Conservation (phyloP, 2,113 vertebrate genomes). For the Campylorhamphus procurvoides region DNA sequence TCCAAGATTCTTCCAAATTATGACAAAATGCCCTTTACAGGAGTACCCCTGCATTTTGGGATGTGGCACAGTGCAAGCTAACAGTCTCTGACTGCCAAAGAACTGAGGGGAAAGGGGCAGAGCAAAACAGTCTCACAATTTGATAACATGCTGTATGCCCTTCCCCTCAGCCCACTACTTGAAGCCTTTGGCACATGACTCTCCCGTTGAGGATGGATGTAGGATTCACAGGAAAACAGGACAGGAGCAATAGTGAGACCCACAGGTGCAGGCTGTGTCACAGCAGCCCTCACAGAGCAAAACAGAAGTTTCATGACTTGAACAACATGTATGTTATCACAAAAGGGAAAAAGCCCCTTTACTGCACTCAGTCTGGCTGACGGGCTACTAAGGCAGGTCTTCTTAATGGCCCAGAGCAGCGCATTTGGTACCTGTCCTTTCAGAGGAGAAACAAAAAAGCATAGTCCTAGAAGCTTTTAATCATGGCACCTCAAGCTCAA, state of each 20-base stretch:
- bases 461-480: background rate
- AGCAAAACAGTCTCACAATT: background rate
- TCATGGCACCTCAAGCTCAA: background rate
- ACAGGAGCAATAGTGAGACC: background rate
- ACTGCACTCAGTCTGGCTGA: accelerated
- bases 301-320: background rate
- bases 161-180: background rate
- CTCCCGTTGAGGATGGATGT: background rate
- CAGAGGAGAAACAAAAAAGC: background rate
- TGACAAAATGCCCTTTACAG: background rate
- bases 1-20: background rate
- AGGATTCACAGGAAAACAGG: background rate
- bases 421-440: background rate
- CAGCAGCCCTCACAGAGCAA: background rate
- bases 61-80: background rate
- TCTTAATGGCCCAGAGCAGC: background rate
- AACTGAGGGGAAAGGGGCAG: background rate
- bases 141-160: background rate
- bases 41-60: background rate
- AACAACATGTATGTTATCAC: background rate
- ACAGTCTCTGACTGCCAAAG: background rate
- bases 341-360: background rate
- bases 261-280: background rate
- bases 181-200: background rate
- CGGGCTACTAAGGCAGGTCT: background rate